These are phyloP conservation scores for Meganola albula DNA, from an alignment of 2,888 invertebrate genomes.

Conservation along the genomic window DNA sequence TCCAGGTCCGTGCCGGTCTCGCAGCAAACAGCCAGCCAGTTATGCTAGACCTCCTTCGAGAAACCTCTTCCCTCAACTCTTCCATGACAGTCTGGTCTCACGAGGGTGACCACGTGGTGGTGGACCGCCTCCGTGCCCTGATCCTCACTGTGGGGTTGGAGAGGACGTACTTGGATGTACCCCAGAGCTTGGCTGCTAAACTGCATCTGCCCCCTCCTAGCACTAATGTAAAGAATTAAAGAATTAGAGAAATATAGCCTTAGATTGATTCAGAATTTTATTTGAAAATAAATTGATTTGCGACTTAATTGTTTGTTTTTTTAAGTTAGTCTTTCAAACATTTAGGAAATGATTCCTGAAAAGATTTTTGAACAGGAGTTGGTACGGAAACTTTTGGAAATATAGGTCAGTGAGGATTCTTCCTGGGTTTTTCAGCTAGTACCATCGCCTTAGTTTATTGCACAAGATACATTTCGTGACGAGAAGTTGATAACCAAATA, in stretches of 20 bases:
- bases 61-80: constrained; percentile 68
- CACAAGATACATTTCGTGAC: too few species aligned
- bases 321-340: too few species aligned
- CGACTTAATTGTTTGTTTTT: too few species aligned
- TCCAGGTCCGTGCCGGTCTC: constrained; percentile 62
- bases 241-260: neutral
- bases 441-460: too few species aligned
- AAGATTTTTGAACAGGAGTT: too few species aligned
- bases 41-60: constrained; percentile 78
- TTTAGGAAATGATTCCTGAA: too few species aligned
- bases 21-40: constrained; percentile 81
- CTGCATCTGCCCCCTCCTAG: constrained; percentile 65
- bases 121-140: constrained; percentile 79
- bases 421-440: too few species aligned
- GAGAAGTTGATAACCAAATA: too few species aligned
- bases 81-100: constrained; percentile 90
- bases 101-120: constrained; percentile 81
- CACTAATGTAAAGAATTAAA: constrained; percentile 42
- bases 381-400: too few species aligned
- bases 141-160: constrained; percentile 82
- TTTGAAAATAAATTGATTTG: too few species aligned
- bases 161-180: constrained; percentile 87
- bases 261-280: too few species aligned
- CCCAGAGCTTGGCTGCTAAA: constrained; percentile 74
- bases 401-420: too few species aligned